Conservation (phyloP, 2,113 vertebrate genomes). For the Neodontobutis hainanensis region DNA sequence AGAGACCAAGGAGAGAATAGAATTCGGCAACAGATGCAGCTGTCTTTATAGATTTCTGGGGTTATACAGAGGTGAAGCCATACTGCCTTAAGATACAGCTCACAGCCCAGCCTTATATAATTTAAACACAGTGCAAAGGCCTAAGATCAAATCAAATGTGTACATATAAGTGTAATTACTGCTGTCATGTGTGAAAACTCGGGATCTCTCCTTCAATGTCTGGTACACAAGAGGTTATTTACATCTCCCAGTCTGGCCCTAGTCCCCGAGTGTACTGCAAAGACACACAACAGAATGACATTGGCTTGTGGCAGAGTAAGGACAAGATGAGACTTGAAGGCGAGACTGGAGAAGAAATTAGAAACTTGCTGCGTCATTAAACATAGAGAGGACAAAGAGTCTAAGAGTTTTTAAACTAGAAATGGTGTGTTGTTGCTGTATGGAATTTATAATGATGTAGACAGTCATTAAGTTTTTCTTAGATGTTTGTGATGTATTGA, state of each 20-base stretch:
- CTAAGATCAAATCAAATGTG: not conserved
- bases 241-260: conserved; percentile 17
- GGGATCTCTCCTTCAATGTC: conserved; percentile 23
- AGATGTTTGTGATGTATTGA: too few relatives aligned
- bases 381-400: conserved; percentile 41
- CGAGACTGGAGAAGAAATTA: not conserved
- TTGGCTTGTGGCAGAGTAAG: conserved; percentile 15
- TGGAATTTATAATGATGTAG: too few relatives aligned
- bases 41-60: conserved; percentile 15
- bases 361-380: conserved; percentile 34
- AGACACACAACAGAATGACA: conserved; percentile 21
- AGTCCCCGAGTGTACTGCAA: conserved; percentile 3
- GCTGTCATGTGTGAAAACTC: conserved; percentile 56
- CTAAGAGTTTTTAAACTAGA: not conserved
- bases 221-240: conserved; percentile 25
- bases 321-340: conserved; percentile 15
- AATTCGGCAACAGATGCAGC: conserved; percentile 14
- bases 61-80: conserved; percentile 29
- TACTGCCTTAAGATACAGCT: not conserved
- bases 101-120: not conserved
- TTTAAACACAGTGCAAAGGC: not conserved
- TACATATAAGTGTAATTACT: conserved; percentile 46
- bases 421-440: too few relatives aligned
- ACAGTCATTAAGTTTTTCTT: too few relatives aligned
- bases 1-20: conserved; percentile 2